Evolutionary conservation across 37 sponge, comb jelly and placozoan genomes (phyloP), one percentile per base, ranked within the genome.

Genomic region (Chondrilla cf. caribensis): DNA sequence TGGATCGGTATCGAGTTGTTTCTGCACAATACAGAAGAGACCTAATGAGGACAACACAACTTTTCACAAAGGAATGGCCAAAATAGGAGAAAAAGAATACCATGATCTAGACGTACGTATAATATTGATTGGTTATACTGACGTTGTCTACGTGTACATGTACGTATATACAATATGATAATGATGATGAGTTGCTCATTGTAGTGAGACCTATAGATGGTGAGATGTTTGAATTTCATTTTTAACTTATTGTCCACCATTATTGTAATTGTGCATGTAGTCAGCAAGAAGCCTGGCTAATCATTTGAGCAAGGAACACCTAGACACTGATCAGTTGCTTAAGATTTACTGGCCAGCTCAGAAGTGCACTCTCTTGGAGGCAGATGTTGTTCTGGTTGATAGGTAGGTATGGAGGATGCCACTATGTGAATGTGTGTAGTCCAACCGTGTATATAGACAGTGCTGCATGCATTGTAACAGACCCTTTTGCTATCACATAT

Each of bases 1-100:
- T 38, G 98, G 98, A 11, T 95, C 95, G 84, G 95, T 93, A 42
- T 93, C 98, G 37, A 95, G 87, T 84, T 95, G 94, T 39, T 95
- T 97, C 88, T 86, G 87, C 57, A 84, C 87, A 39, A 93, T 97
- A 1, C 58, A 87, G 21, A 95, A 95, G 9, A 77, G 58, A 1
- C 90, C 91, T 18, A 78, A 47, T 33, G 66, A 64, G 4, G 90
- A 91, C 58, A 89, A 93, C 3, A 93, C 81, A 77, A 75, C 91
- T 19, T 0, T 88, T 35, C 64, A 58, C 11, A 81, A 86, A 26
- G 86, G 70, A 17, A 89, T 89, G 24, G 58, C 57, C 24, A 84
- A 89, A 36, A 62, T 32, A 22, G 65, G 58, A 38, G 83, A 70
- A 81, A 75, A 86, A 3, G 82, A 89, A 70, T 88, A 87, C 33